Conservation (phyloP, 2,113 vertebrate species). For the Sminthopsis crassicaudata region DNA sequence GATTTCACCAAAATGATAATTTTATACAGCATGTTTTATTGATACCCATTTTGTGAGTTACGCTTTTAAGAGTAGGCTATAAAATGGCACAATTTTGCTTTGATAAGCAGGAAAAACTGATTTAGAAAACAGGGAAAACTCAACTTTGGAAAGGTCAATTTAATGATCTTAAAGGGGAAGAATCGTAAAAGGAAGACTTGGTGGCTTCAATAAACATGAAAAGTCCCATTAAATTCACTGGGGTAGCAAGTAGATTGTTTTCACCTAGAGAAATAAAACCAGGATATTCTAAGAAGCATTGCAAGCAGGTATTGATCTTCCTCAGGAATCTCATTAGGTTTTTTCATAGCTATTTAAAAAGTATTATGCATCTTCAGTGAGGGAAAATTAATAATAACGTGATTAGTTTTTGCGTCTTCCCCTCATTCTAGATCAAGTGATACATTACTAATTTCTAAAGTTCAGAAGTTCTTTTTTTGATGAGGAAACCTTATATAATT, state of each 20-base stretch:
- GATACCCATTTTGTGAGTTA: not conserved
- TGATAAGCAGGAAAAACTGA: slow-evolving; percentile 1
- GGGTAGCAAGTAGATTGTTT: not conserved
- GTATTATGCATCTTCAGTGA: slow-evolving; percentile 4
- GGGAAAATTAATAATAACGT: not conserved
- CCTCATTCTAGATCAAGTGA: slow-evolving; percentile 19
- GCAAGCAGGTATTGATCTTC: not conserved
- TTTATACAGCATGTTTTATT: not conserved
- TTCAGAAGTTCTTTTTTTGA: not conserved
- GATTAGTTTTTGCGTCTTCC: slow-evolving; percentile 10
- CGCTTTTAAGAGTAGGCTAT: slow-evolving; percentile 12
- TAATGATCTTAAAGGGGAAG: slow-evolving; percentile 36
- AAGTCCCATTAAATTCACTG: slow-evolving; percentile 20
- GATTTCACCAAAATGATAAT: not conserved
- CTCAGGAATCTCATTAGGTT: slow-evolving; percentile 28
- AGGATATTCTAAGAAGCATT: slow-evolving; percentile 33
- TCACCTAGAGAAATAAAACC: slow-evolving; percentile 36
- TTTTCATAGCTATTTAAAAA: slow-evolving; percentile 39
- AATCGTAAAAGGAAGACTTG: not conserved
- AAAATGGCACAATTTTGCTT: slow-evolving; percentile 17
- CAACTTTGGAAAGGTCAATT: slow-evolving; percentile 21
- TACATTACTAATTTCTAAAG: slow-evolving; percentile 1
- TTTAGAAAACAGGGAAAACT: not conserved
- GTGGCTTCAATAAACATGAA: slow-evolving; percentile 45
- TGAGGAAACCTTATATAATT: not conserved